A percentile compares a stretch with the other conserved stretches of the same genome.
phyloP scores from a whole-genome alignment of 2,113 vertebrate species.

The Chionomys nivalis region DNA sequence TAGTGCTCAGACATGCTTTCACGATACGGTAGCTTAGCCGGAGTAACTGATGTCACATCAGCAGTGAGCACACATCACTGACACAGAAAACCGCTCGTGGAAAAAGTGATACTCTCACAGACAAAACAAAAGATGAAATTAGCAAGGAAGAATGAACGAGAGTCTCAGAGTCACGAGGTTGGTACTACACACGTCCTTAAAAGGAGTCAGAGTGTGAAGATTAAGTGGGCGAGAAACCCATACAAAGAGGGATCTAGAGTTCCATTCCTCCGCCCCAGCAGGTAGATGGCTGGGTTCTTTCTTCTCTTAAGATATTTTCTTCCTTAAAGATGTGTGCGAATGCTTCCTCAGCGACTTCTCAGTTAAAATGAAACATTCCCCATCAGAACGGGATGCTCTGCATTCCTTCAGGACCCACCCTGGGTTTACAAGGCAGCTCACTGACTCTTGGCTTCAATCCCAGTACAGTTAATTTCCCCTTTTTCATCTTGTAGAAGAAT shows the following conservation, averaged over 20 bases:
- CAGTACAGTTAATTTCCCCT: constrained; percentile 42
- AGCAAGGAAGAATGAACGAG: neutral
- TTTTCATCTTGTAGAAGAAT: constrained; percentile 45
- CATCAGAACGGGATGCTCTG: constrained; percentile 41
- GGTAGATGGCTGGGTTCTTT: neutral
- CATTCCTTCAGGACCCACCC: constrained; percentile 65
- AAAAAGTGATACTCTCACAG: neutral
- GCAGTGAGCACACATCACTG: constrained; percentile 54
- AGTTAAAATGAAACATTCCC: constrained; percentile 29
- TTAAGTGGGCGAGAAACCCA: neutral
- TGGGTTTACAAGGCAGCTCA: constrained; percentile 35
- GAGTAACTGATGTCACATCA: constrained; percentile 39
- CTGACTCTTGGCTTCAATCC: constrained; percentile 62
- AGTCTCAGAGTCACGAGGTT: neutral
- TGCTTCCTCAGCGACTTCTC: neutral
- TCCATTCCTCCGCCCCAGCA: neutral
- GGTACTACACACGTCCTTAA: constrained; percentile 16
- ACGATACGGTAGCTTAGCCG: neutral
- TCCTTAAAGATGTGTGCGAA: neutral
- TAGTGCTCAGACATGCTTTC: neutral
- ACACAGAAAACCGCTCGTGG: constrained; percentile 56
- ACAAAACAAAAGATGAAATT: constrained; percentile 37
- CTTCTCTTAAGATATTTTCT: neutral
- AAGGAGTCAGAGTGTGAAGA: constrained; percentile 8
- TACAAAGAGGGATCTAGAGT: neutral